A percentile compares a stretch with the other conserved stretches of the same genome.
These are phyloP conservation scores for Pedetes capensis DNA, from an alignment of 2,113 vertebrate species.

Conservation along the genomic window DNA sequence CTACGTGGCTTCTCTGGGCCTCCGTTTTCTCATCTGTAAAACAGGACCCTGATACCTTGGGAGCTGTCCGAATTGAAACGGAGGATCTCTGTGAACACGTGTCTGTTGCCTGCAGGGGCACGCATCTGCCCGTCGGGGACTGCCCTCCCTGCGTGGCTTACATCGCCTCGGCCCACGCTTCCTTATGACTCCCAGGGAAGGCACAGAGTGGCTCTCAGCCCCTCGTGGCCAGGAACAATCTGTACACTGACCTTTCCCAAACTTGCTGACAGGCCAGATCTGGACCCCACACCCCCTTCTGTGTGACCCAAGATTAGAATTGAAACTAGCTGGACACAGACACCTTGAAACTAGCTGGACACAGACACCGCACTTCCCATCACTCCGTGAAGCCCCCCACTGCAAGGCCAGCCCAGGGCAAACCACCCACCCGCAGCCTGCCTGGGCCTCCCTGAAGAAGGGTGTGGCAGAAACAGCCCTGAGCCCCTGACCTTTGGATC, in stretches of 20 bases:
- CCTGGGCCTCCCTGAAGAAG: background rate
- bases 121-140: too few relatives aligned
- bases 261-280: background rate
- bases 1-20: background rate
- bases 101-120: too few relatives aligned
- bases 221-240: background rate
- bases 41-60: background rate
- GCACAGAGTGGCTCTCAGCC: background rate
- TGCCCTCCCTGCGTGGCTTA: too few relatives aligned
- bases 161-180: too few relatives aligned
- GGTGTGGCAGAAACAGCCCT: background rate
- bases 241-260: background rate
- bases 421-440: too few relatives aligned
- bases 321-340: background rate
- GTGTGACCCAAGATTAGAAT: background rate
- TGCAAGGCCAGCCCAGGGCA: rapidly evolving
- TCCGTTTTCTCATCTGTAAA: background rate
- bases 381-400: background rate
- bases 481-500: background rate
- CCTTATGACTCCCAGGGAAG: background rate
- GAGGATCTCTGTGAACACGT: rapidly evolving
- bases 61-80: background rate
- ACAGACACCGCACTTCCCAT: background rate
- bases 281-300: background rate
- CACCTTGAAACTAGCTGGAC: too few relatives aligned